Base-by-base conservation (phyloP, 2,888 invertebrate genomes). In the Prosapia bicincta region DNA sequence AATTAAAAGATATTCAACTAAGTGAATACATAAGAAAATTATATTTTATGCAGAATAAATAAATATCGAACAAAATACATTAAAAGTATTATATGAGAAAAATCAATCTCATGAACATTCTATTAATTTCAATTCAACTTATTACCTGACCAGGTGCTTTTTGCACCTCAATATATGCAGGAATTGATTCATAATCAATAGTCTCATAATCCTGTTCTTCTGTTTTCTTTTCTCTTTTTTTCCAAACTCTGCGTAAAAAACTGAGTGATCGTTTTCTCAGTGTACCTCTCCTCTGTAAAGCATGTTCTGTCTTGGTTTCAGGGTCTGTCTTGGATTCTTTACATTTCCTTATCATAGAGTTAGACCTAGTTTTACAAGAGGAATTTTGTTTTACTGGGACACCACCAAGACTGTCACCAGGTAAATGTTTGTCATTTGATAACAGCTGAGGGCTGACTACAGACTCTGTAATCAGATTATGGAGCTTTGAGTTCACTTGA, bases 311-410 rank as follows among this genome's bases (percentile, higher is more conserved):
- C 15, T 68, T 68, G 20, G 23, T 26, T 38, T 75, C 75, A n/a
- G 43, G 71, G 7, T 71, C 71, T 20, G 23, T 24, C 66, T 76
- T 76, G 67, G 28, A 76, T 7, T 76, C 72, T 23, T 73, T 72
- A 32, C 77, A 74, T 70, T 77, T 78, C 26, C 75, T 77, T 38
- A 78, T 72, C 66, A 78, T 79, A 76, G 80, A 79, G 72, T 78
- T 79, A 83, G 81, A 78, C 84, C 84, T 71, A 85, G 84, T 28
- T 28, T 69, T 69, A n/a, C n/a, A n/a, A 0, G 66, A 26, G 5
- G 68, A 9, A 25, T 69, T 26, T 3, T 25, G 54, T 15, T 2
- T 38, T 20, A 38, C n/a, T n/a, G n/a, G n/a, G 2, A 2, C 24
- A 3, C 9, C 38, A 10, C 38, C 9, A 70, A 10, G 0, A 20